Percentiles rank a stretch among this genome's conserved stretches.
phyloP scores from a whole-genome alignment of 2,797 vertebrate genomes.

The Premnoplex brunnescens region DNA sequence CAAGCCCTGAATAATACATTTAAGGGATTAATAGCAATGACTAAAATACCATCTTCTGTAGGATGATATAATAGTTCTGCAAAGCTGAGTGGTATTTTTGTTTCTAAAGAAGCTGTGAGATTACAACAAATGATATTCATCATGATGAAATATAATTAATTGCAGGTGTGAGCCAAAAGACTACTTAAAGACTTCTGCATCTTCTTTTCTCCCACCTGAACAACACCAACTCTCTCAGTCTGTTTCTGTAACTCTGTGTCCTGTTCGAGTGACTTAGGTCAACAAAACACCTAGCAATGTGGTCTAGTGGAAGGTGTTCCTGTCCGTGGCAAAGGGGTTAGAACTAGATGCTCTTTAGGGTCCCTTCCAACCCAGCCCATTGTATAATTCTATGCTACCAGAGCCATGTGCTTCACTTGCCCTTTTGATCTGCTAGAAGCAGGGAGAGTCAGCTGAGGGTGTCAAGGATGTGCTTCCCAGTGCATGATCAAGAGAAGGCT shows the following conservation, averaged over 20 bases:
- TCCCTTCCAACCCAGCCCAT: not conserved
- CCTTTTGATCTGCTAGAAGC: not conserved
- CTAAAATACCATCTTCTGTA: not conserved
- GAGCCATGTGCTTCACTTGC: accelerated
- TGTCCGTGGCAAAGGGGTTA: not conserved
- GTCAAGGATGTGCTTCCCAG: not conserved
- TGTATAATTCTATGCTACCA: not conserved
- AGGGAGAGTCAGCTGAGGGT: not conserved
- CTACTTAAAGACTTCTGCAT: not conserved
- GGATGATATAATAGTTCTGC: not conserved
- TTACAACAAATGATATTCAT: not conserved
- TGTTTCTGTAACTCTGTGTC: not conserved
- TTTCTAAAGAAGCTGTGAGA: not conserved
- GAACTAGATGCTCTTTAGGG: not conserved
- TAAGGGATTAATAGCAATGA: not conserved
- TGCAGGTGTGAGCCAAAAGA: not conserved
- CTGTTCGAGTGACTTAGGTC: not conserved
- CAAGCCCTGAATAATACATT: not conserved
- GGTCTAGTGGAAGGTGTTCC: not conserved
- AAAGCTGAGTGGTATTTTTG: not conserved
- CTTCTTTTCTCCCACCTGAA: not conserved
- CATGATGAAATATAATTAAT: not conserved
- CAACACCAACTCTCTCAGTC: not conserved
- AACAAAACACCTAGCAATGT: not conserved
- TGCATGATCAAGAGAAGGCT: not conserved